Evolutionary conservation across 2,888 invertebrate genomes (phyloP).

Genomic region (Resseliella maxima): DNA sequence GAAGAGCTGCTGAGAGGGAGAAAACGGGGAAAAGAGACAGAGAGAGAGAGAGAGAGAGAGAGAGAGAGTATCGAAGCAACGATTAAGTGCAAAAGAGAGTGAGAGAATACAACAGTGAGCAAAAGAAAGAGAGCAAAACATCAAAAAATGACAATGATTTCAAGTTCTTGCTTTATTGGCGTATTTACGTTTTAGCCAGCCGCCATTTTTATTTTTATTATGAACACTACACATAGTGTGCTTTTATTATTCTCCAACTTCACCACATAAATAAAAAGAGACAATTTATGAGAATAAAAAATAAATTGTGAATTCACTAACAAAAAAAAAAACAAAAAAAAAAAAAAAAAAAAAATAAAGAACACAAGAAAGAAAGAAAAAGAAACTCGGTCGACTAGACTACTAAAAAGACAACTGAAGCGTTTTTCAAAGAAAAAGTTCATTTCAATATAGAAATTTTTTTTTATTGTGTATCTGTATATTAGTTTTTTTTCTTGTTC

Average conservation of each 20-base stretch:
- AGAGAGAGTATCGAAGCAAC: too few relatives aligned
- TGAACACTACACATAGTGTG: constrained; percentile 45
- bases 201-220: constrained; percentile 53
- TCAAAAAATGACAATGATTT: constrained; percentile 50
- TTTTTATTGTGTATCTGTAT: too few relatives aligned
- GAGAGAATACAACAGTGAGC: background rate
- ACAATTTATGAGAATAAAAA: background rate
- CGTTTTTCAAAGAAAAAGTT: constrained; percentile 7
- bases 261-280: background rate
- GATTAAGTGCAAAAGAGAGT: background rate
- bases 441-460: background rate
- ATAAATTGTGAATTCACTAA: background rate
- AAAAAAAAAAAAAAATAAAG: background rate
- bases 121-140: constrained; percentile 4
- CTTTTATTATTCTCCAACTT: constrained; percentile 37
- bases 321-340: background rate
- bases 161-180: constrained; percentile 51
- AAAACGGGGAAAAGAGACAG: background rate
- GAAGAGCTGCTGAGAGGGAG: background rate
- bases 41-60: background rate
- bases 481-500: background rate
- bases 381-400: background rate
- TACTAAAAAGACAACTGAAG: background rate
- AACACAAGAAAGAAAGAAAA: background rate
- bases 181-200: constrained; percentile 47